A percentile compares a stretch with the other conserved stretches of the same genome.
These are phyloP conservation scores for Dolomedes plantarius DNA, from an alignment of 2,888 invertebrate species.

Conservation along the genomic window DNA sequence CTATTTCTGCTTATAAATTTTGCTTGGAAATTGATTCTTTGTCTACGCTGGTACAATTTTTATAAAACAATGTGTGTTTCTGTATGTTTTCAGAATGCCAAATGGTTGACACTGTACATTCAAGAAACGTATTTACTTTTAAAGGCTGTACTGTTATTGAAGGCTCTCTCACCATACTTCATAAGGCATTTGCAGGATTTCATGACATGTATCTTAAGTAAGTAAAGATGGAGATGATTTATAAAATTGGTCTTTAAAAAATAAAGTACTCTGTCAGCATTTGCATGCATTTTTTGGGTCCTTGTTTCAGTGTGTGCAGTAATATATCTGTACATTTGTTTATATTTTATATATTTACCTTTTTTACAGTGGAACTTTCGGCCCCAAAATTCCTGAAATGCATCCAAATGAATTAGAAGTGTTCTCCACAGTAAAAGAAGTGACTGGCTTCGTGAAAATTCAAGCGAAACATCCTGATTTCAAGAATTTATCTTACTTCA, in stretches of 20 bases:
- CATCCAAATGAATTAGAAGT: constrained; percentile 90
- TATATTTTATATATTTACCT: background rate
- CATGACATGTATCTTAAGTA: constrained; percentile 79
- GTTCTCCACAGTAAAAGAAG: constrained; percentile 92
- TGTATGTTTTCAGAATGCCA: constrained; percentile 80
- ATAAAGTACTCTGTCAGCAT: too few relatives aligned
- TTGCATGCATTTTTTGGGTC: too few relatives aligned
- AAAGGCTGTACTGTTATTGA: constrained; percentile 95
- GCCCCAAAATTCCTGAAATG: constrained; percentile 87
- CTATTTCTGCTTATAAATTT: too few relatives aligned
- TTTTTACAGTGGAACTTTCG: constrained; percentile 85
- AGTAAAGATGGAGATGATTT: too few relatives aligned
- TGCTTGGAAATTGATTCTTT: too few relatives aligned
- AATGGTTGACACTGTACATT: constrained; percentile 84
- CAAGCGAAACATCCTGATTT: constrained; percentile 91
- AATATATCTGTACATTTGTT: too few relatives aligned
- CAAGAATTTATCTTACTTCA: constrained; percentile 90
- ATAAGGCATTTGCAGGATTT: constrained; percentile 92
- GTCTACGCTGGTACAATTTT: too few relatives aligned
- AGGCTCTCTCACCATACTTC: constrained; percentile 91
- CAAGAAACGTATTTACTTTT: constrained; percentile 91
- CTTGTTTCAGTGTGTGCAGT: too few relatives aligned
- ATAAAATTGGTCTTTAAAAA: too few relatives aligned
- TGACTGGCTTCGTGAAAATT: constrained; percentile 93
- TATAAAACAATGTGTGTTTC: background rate